These are phyloP conservation scores for Corapipo altera DNA, from an alignment of 2,113 vertebrate genomes.

Conservation along the genomic window DNA sequence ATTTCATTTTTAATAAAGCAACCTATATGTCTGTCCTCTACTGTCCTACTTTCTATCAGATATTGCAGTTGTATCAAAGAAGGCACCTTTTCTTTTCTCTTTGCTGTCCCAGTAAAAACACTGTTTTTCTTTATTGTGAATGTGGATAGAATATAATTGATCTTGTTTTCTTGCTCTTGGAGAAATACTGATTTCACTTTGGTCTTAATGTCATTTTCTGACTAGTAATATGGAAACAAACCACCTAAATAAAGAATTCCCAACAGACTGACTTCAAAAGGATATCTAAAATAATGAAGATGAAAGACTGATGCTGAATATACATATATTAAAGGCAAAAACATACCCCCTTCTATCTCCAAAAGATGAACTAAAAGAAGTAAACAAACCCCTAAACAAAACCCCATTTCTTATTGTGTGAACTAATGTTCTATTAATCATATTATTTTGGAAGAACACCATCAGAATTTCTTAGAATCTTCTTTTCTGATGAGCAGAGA, in stretches of 20 bases:
- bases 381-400: not conserved
- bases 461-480: not conserved
- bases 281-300: not conserved
- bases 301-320: not conserved
- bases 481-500: not conserved
- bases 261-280: not conserved
- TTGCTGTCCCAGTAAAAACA: not conserved
- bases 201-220: not conserved
- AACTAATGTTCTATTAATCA: not conserved
- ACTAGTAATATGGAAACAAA: not conserved
- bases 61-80: not conserved
- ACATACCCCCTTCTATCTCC: fast-evolving
- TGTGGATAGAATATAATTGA: not conserved
- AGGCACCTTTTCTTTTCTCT: not conserved
- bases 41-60: not conserved
- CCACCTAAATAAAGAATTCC: not conserved
- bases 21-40: not conserved
- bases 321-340: not conserved
- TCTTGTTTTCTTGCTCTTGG: not conserved
- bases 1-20: slow-evolving; percentile 9
- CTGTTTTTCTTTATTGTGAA: not conserved
- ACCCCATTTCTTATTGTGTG: not conserved
- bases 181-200: not conserved
- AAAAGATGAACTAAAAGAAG: not conserved
- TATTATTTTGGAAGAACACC: not conserved